phyloP scores from a whole-genome alignment of 2,113 vertebrate species.

The Pongo pygmaeus region DNA sequence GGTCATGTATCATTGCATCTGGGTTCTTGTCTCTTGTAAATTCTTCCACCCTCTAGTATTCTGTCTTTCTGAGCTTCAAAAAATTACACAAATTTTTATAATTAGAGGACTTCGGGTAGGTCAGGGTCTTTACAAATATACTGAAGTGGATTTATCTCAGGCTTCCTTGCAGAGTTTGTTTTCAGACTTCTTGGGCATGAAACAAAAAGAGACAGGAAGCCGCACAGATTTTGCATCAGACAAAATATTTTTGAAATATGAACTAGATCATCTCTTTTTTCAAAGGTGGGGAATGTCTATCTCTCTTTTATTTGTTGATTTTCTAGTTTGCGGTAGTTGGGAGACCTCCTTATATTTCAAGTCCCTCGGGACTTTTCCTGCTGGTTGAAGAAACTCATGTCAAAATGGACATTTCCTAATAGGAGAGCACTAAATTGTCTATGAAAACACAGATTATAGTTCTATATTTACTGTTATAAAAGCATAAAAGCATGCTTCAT shows the following conservation, averaged over 20 bases:
- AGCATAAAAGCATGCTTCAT: background rate
- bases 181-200: background rate
- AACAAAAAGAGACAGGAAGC: background rate
- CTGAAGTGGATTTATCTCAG: background rate
- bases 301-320: background rate
- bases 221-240: background rate
- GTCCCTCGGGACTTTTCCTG: background rate
- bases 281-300: background rate
- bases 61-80: background rate
- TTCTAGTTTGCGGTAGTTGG: background rate
- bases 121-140: background rate
- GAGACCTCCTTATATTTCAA: background rate
- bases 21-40: background rate
- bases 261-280: background rate
- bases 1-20: background rate
- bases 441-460: background rate
- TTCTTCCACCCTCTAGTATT: background rate
- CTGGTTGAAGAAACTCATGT: background rate
- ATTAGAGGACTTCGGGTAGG: background rate
- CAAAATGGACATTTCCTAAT: background rate
- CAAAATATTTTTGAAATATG: background rate
- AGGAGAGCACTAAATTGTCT: background rate
- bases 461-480: background rate
- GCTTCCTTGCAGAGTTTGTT: background rate
- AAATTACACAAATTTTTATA: background rate